phyloP scores from a whole-genome alignment of 1,140 invertebrate genomes.

The Steinernema khuongi region DNA sequence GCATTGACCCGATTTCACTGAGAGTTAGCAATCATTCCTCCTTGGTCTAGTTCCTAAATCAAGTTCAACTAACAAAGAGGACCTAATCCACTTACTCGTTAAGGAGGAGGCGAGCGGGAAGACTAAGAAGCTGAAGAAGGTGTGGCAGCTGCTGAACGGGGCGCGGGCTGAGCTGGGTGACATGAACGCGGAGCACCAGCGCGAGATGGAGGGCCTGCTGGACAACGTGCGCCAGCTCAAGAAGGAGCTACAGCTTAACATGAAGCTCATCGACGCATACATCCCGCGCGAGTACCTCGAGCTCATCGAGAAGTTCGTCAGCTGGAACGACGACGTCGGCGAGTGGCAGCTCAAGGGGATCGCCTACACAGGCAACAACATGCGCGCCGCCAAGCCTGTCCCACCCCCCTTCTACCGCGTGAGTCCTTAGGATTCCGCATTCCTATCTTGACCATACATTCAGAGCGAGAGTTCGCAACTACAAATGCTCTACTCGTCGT shows the following conservation, averaged over 20 bases:
- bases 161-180: slow-evolving; percentile 79
- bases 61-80: too few species aligned
- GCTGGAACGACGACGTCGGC: slow-evolving; percentile 95
- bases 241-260: slow-evolving; percentile 82
- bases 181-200: slow-evolving; percentile 83
- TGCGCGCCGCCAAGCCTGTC: slow-evolving; percentile 64
- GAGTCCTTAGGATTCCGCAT: not conserved
- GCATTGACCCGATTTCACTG: too few species aligned
- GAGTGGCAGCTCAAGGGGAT: slow-evolving; percentile 93
- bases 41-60: too few species aligned
- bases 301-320: slow-evolving; percentile 82
- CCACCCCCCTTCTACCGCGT: not conserved
- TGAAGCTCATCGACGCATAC: slow-evolving; percentile 74
- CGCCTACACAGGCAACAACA: slow-evolving; percentile 97
- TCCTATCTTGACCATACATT: slow-evolving; percentile 15
- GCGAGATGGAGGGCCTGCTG: slow-evolving; percentile 88
- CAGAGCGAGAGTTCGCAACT: slow-evolving; percentile 35
- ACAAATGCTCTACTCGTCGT: slow-evolving; percentile 38
- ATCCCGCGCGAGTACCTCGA: slow-evolving; percentile 87
- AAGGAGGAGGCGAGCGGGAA: slow-evolving; percentile 82
- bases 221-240: slow-evolving; percentile 83
- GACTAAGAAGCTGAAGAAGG: slow-evolving; percentile 84
- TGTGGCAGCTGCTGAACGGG: slow-evolving; percentile 63
- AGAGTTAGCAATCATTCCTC: too few species aligned
- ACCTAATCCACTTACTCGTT: slow-evolving; percentile 23